Evolutionary conservation across 2,888 invertebrate species (phyloP).

Genomic region (Agelastica alni): DNA sequence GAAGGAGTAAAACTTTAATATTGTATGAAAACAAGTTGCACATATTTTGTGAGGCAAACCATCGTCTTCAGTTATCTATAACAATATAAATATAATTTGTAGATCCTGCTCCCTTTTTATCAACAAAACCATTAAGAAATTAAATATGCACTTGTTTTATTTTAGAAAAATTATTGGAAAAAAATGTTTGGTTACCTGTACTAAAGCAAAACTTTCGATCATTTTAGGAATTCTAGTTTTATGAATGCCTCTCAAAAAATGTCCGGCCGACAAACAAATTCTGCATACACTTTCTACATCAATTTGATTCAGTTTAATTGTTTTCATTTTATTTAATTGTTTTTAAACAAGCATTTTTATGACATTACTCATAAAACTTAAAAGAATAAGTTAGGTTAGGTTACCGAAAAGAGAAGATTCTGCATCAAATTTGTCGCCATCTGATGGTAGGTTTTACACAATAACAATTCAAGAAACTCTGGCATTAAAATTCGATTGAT

Average conservation of each 20-base stretch:
- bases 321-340: too few relatives aligned
- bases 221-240: slow-evolving; percentile 49
- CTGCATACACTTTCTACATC: slow-evolving; percentile 48
- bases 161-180: too few relatives aligned
- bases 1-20: slow-evolving; percentile 54
- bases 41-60: slow-evolving; percentile 55
- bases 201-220: too few relatives aligned
- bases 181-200: too few relatives aligned
- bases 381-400: too few relatives aligned
- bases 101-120: too few relatives aligned
- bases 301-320: slow-evolving; percentile 33
- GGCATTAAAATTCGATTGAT: slow-evolving; percentile 43
- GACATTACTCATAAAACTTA: neutral
- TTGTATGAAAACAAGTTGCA: slow-evolving; percentile 53
- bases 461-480: slow-evolving; percentile 30
- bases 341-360: neutral
- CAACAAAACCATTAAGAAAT: too few relatives aligned
- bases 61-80: slow-evolving; percentile 52
- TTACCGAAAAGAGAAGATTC: too few relatives aligned
- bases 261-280: slow-evolving; percentile 47
- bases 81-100: slow-evolving; percentile 30
- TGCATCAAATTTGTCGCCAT: neutral
- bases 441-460: neutral
- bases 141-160: too few relatives aligned
- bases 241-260: slow-evolving; percentile 46